Base-by-base conservation (phyloP, 1,140 invertebrate species). In the Triops longicaudatus region DNA sequence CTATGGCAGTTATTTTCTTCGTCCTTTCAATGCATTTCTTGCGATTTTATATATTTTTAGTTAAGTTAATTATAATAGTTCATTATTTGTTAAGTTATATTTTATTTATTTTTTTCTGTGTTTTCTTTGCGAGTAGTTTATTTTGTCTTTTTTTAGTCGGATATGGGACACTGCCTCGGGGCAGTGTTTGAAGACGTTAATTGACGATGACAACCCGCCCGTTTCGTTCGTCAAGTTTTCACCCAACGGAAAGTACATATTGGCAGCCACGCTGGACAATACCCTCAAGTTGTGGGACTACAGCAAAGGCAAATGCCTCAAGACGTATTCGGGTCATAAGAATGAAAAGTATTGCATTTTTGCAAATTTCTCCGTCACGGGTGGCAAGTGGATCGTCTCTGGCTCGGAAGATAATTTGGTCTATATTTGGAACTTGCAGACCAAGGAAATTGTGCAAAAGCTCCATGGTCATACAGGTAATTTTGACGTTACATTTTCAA, bases 301-400 rank as follows among this genome's bases (percentile, higher is more conserved):
- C 85, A 97, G 94, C 78, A 98, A 99, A 88, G 93, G 92, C 76
- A 95, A 95, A 87, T 98, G 96, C 85, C 86, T 99, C 22, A 99
- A 99, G 87, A 98, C 95, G 0, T 99, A 99, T 81, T 94, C 92
- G 0, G 97, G 97, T 1, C 98, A 99, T 84, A 94, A 93, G 84
- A 99, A 99, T 87, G 96, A 99, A 86, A 99, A 99, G 84, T 99
- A 99, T 85, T 99, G 98, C 84, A 98, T 99, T 84, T 99, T 99
- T 86, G 97, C 98, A 27, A 99, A 99, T 86, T 99, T 99, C 84
- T 99, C 97, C 75, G 97, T 99, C 4, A 99, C 98, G 72, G 98
- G 98, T 78, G 98, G 97, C 84, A 99, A 99, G 93, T 99, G 98
- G 98, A 99, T 99, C 84, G 97, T 99, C 72, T 98, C 96, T 74